Base-by-base conservation (phyloP, 2,797 vertebrate genomes). In the Typhlichthys subterraneus region DNA sequence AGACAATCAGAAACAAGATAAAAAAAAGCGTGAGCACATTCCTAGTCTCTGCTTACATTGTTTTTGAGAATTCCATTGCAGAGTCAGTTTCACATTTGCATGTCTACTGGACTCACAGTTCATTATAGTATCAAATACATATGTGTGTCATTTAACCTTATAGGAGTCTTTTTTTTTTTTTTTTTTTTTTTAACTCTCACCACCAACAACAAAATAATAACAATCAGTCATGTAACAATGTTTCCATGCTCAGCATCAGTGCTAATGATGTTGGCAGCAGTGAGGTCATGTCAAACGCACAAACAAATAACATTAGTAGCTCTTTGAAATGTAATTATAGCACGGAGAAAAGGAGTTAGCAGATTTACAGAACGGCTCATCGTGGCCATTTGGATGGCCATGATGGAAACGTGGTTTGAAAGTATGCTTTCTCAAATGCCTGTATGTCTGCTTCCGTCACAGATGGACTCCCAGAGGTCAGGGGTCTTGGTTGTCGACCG, bases 1-100 rank as follows among this genome's bases (percentile, higher is more conserved):
- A 99, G 93, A 97, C 96, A 61, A 97, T 99, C 83, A 96, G 95
- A 80, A 99, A 97, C 88, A 98, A 98, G 91, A 98, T 99, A 52
- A 98, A 97, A 83, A 98, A 97, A 88, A 99, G 95, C 12, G 97
- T 99, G 89, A 95, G 38, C 38, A 42, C 38, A 42, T 42, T 42
- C 38, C 8, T 42, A 42, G 38, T 8, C 38, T 42, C 38, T 42
- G 38, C 7, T 42, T 42, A 42, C 38, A 42, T 7, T 2, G 38
- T 42, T 42, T 42, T 42, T 42, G 10, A 49, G 14, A 14, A 50
- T 8, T n/a, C 5, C 38, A 4, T 51, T 14, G 14, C 10, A 14
- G 9, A 9, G 38, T 42, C 38, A 42, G 38, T 42, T 42, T 14
- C 14, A 51, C n/a, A 51, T 19, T 48, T 48, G 47, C 47, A 48